Evolutionary conservation across 2,888 invertebrate species (phyloP).

Genomic region (Galeopsomyia nigrocyanea): DNA sequence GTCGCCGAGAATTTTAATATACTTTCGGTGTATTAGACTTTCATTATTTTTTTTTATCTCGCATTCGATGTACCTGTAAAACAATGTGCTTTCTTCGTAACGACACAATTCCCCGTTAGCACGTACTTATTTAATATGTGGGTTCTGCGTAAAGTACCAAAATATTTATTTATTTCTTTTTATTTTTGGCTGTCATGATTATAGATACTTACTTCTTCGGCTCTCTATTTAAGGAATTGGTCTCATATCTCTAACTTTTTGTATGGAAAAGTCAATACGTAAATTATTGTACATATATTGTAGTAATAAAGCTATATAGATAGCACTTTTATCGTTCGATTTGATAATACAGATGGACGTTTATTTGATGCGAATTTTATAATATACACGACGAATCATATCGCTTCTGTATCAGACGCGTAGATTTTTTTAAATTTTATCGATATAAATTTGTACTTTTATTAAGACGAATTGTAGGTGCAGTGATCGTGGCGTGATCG

Average conservation of each 20-base stretch:
- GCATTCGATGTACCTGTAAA: too few relatives aligned
- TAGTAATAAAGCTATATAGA: conserved; percentile 28
- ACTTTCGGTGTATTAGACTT: too few relatives aligned
- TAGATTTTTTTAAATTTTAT: conserved; percentile 35
- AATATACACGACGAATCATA: conserved; percentile 22
- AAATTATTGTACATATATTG: conserved; percentile 38
- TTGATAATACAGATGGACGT: background rate
- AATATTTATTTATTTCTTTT: too few relatives aligned
- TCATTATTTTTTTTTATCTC: too few relatives aligned
- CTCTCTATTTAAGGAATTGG: conserved; percentile 3
- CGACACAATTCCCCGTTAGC: background rate
- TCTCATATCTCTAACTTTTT: conserved; percentile 25
- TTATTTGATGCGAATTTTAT: conserved; percentile 29
- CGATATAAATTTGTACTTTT: conserved; percentile 17
- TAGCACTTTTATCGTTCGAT: conserved; percentile 28
- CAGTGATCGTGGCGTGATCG: background rate
- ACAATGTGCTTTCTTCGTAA: too few relatives aligned
- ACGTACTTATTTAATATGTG: conserved; percentile 25
- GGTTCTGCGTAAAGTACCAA: conserved; percentile 32
- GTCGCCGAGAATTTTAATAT: too few relatives aligned
- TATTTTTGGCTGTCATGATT: conserved; percentile 35
- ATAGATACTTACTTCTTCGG: conserved; percentile 13
- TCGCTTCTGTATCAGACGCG: conserved; percentile 42
- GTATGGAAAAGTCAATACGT: conserved; percentile 9
- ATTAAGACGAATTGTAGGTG: background rate